Base-by-base conservation (phyloP, 2,888 invertebrate genomes). In the Acronicta psi region DNA sequence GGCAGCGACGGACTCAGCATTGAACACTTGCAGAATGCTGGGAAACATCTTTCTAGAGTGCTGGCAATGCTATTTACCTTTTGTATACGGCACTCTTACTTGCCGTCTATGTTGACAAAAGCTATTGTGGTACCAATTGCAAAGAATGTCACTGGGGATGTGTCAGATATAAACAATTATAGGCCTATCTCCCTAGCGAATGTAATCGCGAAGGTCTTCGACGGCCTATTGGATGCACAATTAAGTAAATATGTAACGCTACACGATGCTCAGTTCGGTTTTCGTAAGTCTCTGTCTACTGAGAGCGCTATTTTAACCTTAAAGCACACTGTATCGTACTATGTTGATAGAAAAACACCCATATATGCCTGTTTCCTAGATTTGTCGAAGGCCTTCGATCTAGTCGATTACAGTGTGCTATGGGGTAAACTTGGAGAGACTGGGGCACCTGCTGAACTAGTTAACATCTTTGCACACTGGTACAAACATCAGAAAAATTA, bases 161-260 rank as follows among this genome's bases (percentile, higher is more conserved):
- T 45, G 3, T 9, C 51, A 11, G 51, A 36, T 42, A 36, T 34
- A 6, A n/a, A 14, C 6, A 41, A 46, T 16, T 46, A 46, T 20
- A 17, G 46, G 18, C 36, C 36, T 20, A 36, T 46, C 36, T 46
- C 46, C 20, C 20, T 46, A 14, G 46, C 46, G 13, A 46, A 36
- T 46, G 20, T 46, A 2, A 36, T 46, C 16, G 46, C 46, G n/a
- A 46, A 37, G 37, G 36, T 46, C n/a, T 20, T 46, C 14, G 37
- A 46, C 20, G 11, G 36, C 8, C 46, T 36, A 13, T n/a, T 46
- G 37, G 46, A 46, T 36, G 20, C 46, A 14, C 36, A 36, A n/a
- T 10, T 46, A 8, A 14, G n/a, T 34, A 18, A 20, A 13, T 18
- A 10, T 18, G 8, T 46, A 17, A 17, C 17, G n/a, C 20, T 46